Evolutionary conservation across 2,888 invertebrate species (phyloP).

Genomic region (Globia sparganii): DNA sequence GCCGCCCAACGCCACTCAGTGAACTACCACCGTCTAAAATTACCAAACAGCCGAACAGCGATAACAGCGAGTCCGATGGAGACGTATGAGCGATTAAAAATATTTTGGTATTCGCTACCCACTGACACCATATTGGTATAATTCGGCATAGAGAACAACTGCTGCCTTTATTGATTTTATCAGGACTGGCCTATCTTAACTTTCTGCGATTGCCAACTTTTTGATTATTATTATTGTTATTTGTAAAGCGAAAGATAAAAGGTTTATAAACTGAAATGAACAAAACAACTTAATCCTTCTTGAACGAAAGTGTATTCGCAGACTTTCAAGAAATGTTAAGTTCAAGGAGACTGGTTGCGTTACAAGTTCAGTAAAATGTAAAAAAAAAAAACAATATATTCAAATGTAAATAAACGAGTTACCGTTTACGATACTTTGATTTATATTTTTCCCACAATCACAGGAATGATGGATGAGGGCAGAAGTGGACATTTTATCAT

Average conservation of each 20-base stretch:
- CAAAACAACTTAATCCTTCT: slow-evolving; percentile 33
- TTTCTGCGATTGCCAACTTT: not conserved
- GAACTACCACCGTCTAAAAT: slow-evolving; percentile 11
- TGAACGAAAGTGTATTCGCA: slow-evolving; percentile 16
- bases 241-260: not conserved
- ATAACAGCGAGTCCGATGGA: not conserved
- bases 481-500: not conserved
- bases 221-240: not conserved
- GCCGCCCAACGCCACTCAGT: slow-evolving; percentile 77
- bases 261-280: not conserved
- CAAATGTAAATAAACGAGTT: slow-evolving; percentile 66
- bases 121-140: not conserved
- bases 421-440: slow-evolving; percentile 40
- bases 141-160: not conserved
- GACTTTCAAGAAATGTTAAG: slow-evolving; percentile 22
- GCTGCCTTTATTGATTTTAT: not conserved
- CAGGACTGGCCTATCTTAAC: not conserved
- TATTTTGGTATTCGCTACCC: not conserved
- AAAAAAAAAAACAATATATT: slow-evolving; percentile 32
- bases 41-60: slow-evolving; percentile 6
- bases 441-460: not conserved
- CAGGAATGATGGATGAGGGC: not conserved
- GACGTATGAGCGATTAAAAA: not conserved
- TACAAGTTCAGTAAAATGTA: slow-evolving; percentile 26
- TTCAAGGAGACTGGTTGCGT: slow-evolving; percentile 18